These are phyloP conservation scores for Protophormia terraenovae DNA, from an alignment of 2,888 invertebrate genomes.

Conservation along the genomic window DNA sequence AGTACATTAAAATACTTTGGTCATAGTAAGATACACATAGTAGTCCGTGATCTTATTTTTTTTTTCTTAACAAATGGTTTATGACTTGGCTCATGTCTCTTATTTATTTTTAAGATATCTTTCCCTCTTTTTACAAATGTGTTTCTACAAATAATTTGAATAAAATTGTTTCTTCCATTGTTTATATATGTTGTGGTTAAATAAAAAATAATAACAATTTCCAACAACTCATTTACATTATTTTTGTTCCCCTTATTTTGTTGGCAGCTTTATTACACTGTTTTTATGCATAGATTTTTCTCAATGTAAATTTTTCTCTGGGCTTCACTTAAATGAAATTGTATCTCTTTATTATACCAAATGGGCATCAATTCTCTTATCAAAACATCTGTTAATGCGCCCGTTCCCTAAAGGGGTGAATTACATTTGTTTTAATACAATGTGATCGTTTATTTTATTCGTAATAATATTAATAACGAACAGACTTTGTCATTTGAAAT, in stretches of 20 bases:
- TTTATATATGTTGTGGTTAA: slow-evolving; percentile 52
- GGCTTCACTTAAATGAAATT: slow-evolving; percentile 52
- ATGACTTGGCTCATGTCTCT: too few species aligned
- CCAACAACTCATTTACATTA: slow-evolving; percentile 28
- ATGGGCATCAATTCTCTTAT: slow-evolving; percentile 40
- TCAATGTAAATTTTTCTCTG: not conserved
- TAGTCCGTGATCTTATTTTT: too few species aligned
- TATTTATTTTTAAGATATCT: not conserved
- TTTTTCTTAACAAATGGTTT: too few species aligned
- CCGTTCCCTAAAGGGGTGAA: not conserved
- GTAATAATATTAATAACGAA: not conserved
- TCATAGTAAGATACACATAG: too few species aligned
- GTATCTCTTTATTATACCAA: slow-evolving; percentile 51
- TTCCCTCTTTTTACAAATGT: slow-evolving; percentile 4
- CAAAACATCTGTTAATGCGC: slow-evolving; percentile 44
- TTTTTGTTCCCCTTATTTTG: slow-evolving; percentile 4
- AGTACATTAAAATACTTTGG: too few species aligned
- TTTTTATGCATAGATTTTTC: not conserved
- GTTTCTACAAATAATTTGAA: not conserved
- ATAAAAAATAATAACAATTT: slow-evolving; percentile 4
- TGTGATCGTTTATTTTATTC: slow-evolving; percentile 18
- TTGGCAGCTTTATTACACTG: not conserved
- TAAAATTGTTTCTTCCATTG: slow-evolving; percentile 38
- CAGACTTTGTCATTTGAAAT: slow-evolving; percentile 23
- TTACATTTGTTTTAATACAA: slow-evolving; percentile 7